Conservation (phyloP, 2,113 vertebrate genomes). For the Archocentrus centrarchus region DNA sequence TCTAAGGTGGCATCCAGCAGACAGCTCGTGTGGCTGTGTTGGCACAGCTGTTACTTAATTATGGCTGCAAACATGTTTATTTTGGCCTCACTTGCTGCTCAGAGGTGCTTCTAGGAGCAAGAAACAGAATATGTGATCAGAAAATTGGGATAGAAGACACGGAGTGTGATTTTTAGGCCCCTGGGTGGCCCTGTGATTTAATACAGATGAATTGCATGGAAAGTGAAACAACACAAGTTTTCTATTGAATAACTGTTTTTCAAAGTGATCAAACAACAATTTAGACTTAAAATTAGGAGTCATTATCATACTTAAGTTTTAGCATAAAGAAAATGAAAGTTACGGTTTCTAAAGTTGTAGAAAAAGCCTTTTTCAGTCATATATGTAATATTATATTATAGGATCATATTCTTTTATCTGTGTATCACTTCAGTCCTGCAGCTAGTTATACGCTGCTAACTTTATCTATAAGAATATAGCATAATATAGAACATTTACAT, state of each 20-base stretch:
- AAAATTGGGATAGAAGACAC: neutral
- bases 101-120: neutral
- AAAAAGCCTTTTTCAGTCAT: neutral
- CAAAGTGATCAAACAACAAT: too few relatives aligned
- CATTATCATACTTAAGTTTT: too few relatives aligned
- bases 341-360: neutral
- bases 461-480: too few relatives aligned
- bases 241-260: too few relatives aligned
- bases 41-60: constrained; percentile 5
- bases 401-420: neutral
- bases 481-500: too few relatives aligned
- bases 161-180: neutral
- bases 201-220: too few relatives aligned
- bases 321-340: neutral
- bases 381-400: neutral
- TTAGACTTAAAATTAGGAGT: too few relatives aligned
- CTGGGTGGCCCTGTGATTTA: neutral
- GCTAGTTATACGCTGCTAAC: too few relatives aligned
- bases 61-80: constrained; percentile 1
- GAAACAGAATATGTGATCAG: neutral
- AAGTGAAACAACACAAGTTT: too few relatives aligned
- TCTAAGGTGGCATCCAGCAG: neutral
- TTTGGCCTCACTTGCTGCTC: neutral
- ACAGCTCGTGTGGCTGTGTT: neutral
- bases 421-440: too few relatives aligned